phyloP scores from a whole-genome alignment of 2,888 invertebrate genomes.

The Cantharis nigra region DNA sequence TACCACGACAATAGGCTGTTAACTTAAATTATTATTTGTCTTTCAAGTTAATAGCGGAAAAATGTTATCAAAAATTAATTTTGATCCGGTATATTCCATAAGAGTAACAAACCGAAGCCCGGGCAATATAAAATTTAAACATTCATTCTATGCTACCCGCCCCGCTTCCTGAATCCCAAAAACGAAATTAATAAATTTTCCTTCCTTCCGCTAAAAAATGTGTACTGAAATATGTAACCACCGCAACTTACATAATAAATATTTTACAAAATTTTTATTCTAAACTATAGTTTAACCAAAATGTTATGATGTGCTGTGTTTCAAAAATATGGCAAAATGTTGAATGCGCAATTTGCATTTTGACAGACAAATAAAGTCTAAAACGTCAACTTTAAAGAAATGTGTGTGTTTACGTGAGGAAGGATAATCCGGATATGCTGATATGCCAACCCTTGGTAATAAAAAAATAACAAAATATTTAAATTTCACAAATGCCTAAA shows the following conservation, averaged over 20 bases:
- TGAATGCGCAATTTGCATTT: background rate
- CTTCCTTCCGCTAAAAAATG: too few relatives aligned
- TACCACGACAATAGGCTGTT: too few relatives aligned
- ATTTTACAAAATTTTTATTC: background rate
- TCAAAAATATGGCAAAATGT: background rate
- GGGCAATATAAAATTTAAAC: too few relatives aligned
- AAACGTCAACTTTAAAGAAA: background rate
- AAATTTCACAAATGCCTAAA: background rate
- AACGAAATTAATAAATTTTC: too few relatives aligned
- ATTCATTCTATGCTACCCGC: too few relatives aligned
- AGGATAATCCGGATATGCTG: background rate
- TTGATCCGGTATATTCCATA: too few relatives aligned
- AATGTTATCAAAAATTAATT: too few relatives aligned
- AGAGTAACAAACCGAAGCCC: too few relatives aligned
- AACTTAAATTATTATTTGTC: too few relatives aligned
- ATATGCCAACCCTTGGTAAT: background rate
- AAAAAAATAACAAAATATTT: background rate
- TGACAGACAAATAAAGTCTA: background rate
- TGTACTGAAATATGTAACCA: background rate
- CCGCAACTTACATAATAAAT: background rate
- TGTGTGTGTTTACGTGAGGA: background rate
- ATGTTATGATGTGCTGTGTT: background rate
- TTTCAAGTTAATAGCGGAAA: too few relatives aligned
- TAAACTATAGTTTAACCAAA: background rate
- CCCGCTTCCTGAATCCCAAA: too few relatives aligned